Base-by-base conservation (phyloP, 2,113 vertebrate species). In the Hippocampus barbouri region DNA sequence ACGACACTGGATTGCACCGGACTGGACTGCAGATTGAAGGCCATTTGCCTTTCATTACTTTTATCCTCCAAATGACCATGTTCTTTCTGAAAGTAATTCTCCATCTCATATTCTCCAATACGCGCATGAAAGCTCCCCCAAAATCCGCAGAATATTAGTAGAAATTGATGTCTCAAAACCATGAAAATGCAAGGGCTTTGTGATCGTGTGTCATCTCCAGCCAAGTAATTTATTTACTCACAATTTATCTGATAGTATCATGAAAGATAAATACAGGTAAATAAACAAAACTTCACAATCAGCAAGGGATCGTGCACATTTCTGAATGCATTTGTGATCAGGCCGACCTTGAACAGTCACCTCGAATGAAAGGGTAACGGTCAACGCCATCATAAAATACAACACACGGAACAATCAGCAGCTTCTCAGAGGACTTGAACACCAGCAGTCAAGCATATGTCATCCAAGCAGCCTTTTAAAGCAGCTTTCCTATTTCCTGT, bases 391-490 rank as follows among this genome's bases (percentile, higher is more conserved):
- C 0, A 67, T 89, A 45, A 90, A 88, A 69, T 87, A 79, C 0
- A 91, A 91, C 90, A 91, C 90, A 91, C 83, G 0, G 89, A 90
- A 8, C 21, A 84, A n/a, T 68, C 87, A 85, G 85, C 93, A 41
- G 90, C 87, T 8, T 61, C 8, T 63, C 23, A 9, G 43, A 30
- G 70, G 91, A 90, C 91, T 91, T 90, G 0, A 62, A 90, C 60
- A 51, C 62, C 27, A 69, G 11, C 45, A 38, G 63, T 59, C 14
- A 18, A 81, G n/a, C 23, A 30, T 64, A 81, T 1, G 78, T 87
- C 89, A 80, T 87, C 91, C 27, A 83, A 89, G 38, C 43, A 38
- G 59, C 86, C 89, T 72, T 84, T 89, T 83, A 51, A 92, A 90
- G 23, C 74, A 71, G 0, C 86, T 71, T 72, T 83, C 87, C 72